Percentiles rank a stretch among this genome's conserved stretches.
phyloP scores from a whole-genome alignment of 2,797 vertebrate genomes.

The Natrix natrix region DNA sequence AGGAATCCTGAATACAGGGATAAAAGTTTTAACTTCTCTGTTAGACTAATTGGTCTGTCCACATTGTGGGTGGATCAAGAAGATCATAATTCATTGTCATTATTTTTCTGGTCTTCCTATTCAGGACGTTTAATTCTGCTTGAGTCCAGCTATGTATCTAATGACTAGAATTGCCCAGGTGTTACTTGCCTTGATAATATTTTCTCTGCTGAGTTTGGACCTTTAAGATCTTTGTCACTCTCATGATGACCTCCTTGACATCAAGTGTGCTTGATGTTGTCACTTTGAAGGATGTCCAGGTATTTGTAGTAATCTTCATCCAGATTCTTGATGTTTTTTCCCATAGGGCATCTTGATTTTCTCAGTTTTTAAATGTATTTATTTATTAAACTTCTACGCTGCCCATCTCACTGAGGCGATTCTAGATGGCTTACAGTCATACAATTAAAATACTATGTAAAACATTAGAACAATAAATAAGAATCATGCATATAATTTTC shows the following conservation, averaged over 20 bases:
- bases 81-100: too few species aligned
- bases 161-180: neutral
- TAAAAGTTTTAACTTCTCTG: neutral
- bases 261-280: neutral
- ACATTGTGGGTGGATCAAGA: neutral
- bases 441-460: neutral
- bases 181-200: neutral
- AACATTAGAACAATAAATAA: neutral
- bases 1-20: neutral
- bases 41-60: neutral
- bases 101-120: neutral
- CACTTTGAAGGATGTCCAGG: neutral
- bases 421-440: neutral
- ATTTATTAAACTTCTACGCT: neutral
- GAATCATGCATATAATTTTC: neutral
- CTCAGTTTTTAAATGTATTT: too few species aligned
- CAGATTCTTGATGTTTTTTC: neutral
- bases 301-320: neutral
- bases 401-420: neutral
- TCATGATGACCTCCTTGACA: neutral
- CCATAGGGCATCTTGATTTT: neutral
- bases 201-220: neutral
- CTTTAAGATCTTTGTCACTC: neutral
- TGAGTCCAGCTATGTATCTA: neutral
- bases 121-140: neutral